Conservation (phyloP, 2,888 invertebrate species). For the Panopea generosa region DNA sequence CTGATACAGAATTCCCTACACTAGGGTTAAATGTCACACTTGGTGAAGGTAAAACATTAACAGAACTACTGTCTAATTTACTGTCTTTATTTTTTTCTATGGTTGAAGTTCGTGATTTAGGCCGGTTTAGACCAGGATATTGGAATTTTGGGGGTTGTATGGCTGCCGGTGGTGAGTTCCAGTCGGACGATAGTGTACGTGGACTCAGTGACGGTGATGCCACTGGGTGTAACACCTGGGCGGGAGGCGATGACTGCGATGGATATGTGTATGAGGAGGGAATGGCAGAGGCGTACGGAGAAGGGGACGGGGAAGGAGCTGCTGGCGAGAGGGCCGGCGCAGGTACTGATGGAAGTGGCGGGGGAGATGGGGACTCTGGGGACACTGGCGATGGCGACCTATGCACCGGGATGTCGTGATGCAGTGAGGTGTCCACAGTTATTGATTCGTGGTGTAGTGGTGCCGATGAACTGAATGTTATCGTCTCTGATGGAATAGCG, state of each 20-base stretch:
- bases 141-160: slow-evolving; percentile 81
- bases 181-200: slow-evolving; percentile 76
- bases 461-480: slow-evolving; percentile 62
- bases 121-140: slow-evolving; percentile 77
- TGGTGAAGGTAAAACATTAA: slow-evolving; percentile 16
- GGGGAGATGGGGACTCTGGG: slow-evolving; percentile 44
- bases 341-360: slow-evolving; percentile 40
- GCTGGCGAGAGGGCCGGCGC: slow-evolving; percentile 33
- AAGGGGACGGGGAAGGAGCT: slow-evolving; percentile 37
- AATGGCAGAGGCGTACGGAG: slow-evolving; percentile 67
- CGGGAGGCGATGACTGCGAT: slow-evolving; percentile 51
- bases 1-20: neutral
- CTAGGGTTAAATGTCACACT: slow-evolving; percentile 26
- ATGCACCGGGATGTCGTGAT: slow-evolving; percentile 11
- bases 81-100: slow-evolving; percentile 26
- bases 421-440: slow-evolving; percentile 32
- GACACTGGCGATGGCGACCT: slow-evolving; percentile 38
- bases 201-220: slow-evolving; percentile 73
- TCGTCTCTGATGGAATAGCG: slow-evolving; percentile 64
- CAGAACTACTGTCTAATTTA: slow-evolving; percentile 45
- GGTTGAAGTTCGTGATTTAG: slow-evolving; percentile 64
- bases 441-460: slow-evolving; percentile 36
- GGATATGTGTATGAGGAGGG: slow-evolving; percentile 69
- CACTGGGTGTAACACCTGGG: slow-evolving; percentile 40
- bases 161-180: slow-evolving; percentile 75